Evolutionary conservation across 2,113 vertebrate genomes (phyloP), one percentile per base, ranked within the genome.

Genomic region (Lophura nycthemera): DNA sequence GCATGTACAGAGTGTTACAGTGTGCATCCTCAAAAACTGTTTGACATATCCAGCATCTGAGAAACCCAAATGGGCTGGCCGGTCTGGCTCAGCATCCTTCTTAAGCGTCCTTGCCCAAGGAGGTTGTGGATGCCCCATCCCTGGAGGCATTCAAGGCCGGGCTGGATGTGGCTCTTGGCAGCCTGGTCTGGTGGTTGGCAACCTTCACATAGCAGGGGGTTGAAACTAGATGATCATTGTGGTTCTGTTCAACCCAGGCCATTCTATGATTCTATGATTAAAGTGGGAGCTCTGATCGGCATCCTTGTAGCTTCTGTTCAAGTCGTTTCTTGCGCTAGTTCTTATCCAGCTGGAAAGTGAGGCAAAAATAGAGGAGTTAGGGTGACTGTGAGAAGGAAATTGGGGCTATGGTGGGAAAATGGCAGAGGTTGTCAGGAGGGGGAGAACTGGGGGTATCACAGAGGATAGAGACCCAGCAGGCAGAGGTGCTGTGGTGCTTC

Each of bases 391-490:
- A 47, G 34, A 38, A 36, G 21, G 66, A 75, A 65, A 82, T 16
- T 56, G 30, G 25, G 43, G 13, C 59, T 70, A 6, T 8, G 27
- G 43, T 69, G 20, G 67, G 45, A 69, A 82, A 85, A 83, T 59
- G 36, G 11, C 65, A 13, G 13, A 56, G 27, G 2, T 40, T 63
- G 21, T 32, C 50, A 34, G 52, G 24, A 75, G 12, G 54, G 21
- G 27, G 11, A 83, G 16, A 24, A 24, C 13, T 48, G 67, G 16
- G 52, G 36, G 6, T 54, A 10, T 83, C 27, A 25, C 2, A 10
- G 45, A 18, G n/a, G 7, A 34, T 65, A 64, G 29, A 54, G 75
- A 21, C 72, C 27, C 24, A 29, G 40, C 0, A 0, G n/a, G 40
- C 36, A 80, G 63, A 80, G 21, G 34, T 59, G 45, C 18, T 74